Evolutionary conservation across 1,140 invertebrate species (phyloP).

Genomic region (Lordiphosa stackelbergi): DNA sequence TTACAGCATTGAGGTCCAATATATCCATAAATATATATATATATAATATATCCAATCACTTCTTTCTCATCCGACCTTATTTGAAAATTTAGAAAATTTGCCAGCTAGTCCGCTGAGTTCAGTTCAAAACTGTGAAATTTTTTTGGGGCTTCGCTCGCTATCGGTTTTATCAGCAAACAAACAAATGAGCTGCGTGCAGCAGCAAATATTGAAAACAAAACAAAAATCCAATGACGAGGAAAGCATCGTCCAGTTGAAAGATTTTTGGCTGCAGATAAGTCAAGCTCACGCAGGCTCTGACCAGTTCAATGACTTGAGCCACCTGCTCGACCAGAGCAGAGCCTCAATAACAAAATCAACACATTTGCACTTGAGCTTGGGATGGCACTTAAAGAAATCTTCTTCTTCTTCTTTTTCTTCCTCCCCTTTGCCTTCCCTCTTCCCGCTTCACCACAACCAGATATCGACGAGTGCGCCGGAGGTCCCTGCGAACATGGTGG

Average conservation of each 20-base stretch:
- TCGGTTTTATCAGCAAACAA: conserved; percentile 39
- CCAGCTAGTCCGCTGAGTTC: background rate
- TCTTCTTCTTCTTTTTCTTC: conserved; percentile 20
- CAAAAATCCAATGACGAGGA: background rate
- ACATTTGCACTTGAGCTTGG: conserved; percentile 54
- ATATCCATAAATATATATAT: no score
- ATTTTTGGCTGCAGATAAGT: conserved; percentile 37
- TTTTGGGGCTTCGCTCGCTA: conserved; percentile 28
- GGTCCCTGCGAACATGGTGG: conserved; percentile 92
- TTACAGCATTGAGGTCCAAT: no score
- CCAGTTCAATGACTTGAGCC: conserved; percentile 61
- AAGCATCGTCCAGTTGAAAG: conserved; percentile 20
- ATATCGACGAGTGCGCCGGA: conserved; percentile 90
- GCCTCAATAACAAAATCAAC: conserved; percentile 59
- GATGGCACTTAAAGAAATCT: conserved; percentile 43
- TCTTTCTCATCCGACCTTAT: no score
- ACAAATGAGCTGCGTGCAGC: conserved; percentile 64
- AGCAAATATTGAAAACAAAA: background rate
- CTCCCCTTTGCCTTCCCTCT: background rate
- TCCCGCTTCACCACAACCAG: conserved; percentile 67
- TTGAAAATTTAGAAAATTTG: no score
- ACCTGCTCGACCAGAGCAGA: conserved; percentile 41
- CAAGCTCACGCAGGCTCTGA: conserved; percentile 26
- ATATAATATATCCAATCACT: no score
- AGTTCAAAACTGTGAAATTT: conserved; percentile 27